Conservation (phyloP, 2,888 invertebrate species). For the Leptothorax acervorum region DNA sequence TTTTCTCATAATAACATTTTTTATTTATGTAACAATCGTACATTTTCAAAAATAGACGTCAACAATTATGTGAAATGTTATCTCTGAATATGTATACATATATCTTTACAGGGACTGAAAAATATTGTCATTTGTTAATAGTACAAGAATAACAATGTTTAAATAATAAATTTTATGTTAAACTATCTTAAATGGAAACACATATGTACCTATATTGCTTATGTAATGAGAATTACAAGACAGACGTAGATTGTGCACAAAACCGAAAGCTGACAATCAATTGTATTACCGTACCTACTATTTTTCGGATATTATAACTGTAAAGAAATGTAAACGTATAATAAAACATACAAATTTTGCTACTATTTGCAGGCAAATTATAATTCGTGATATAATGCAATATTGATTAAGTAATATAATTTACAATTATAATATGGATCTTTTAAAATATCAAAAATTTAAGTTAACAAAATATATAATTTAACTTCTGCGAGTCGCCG, state of each 20-base stretch:
- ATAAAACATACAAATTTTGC: neutral
- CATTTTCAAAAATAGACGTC: slow-evolving; percentile 43
- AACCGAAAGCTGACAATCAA: neutral
- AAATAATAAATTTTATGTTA: slow-evolving; percentile 15
- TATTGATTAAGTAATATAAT: neutral
- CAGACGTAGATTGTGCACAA: slow-evolving; percentile 45
- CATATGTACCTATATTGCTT: neutral
- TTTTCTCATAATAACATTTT: neutral
- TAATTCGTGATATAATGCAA: neutral
- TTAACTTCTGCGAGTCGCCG: neutral
- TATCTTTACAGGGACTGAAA: neutral
- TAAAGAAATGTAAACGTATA: neutral
- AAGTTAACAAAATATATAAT: neutral
- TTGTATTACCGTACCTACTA: neutral
- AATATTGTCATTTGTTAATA: slow-evolving; percentile 35
- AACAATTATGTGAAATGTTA: slow-evolving; percentile 2
- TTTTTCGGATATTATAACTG: neutral
- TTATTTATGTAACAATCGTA: slow-evolving; percentile 40
- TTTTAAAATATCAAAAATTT: neutral
- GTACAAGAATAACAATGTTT: slow-evolving; percentile 12
- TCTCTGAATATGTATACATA: slow-evolving; percentile 1
- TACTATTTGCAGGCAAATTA: neutral
- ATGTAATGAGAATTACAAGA: slow-evolving; percentile 36
- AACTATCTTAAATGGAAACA: neutral
- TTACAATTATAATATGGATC: neutral